These are phyloP conservation scores for Macrosteles quadrilineatus DNA, from an alignment of 1,140 invertebrate species.

Conservation along the genomic window DNA sequence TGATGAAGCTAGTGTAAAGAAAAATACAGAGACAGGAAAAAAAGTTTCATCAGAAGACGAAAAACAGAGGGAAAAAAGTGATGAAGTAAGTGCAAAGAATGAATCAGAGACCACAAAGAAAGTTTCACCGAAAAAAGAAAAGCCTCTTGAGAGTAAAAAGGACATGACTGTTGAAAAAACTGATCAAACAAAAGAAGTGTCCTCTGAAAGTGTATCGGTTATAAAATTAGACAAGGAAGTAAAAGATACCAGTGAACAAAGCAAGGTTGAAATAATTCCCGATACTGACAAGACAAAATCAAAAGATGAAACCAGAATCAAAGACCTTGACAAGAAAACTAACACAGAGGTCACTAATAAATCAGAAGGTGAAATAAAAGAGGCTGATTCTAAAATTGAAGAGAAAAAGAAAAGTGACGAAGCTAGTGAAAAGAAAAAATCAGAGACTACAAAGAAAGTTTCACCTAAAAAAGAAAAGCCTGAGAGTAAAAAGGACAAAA, in stretches of 20 bases:
- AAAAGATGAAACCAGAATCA: constrained; percentile 29
- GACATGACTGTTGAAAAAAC: not conserved
- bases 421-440: constrained; percentile 27
- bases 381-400: constrained; percentile 35
- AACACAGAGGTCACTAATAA: constrained; percentile 10
- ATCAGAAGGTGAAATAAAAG: constrained; percentile 37
- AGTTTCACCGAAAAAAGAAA: not conserved
- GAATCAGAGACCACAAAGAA: constrained; percentile 33
- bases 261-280: constrained; percentile 40
- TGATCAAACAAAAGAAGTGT: constrained; percentile 39
- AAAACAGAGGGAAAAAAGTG: constrained; percentile 24
- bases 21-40: constrained; percentile 16
- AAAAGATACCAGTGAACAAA: constrained; percentile 40
- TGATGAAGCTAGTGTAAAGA: constrained; percentile 8
- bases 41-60: constrained; percentile 24
- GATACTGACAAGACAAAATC: constrained; percentile 36
- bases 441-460: constrained; percentile 31
- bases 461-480: not conserved
- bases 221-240: constrained; percentile 40
- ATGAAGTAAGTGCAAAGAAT: constrained; percentile 27
- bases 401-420: constrained; percentile 22
- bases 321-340: constrained; percentile 22
- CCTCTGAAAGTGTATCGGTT: constrained; percentile 39
- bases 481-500: not conserved
- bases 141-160: not conserved